phyloP scores from a whole-genome alignment of 2,888 invertebrate genomes.

The Synergus japonicus region DNA sequence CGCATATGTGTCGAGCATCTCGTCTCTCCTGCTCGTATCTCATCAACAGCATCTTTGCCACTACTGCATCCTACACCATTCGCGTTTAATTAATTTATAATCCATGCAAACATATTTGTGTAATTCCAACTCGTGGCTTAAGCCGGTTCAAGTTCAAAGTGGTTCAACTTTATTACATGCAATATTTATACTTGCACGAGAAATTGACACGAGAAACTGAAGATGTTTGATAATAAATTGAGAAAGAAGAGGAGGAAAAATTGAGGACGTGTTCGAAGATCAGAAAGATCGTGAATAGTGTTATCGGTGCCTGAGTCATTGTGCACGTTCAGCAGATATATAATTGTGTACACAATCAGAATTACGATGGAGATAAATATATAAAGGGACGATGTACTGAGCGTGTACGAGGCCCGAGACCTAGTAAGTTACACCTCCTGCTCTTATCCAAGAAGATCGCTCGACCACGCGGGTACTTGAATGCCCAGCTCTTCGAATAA shows the following conservation, averaged over 20 bases:
- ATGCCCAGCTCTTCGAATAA: slow-evolving; percentile 72
- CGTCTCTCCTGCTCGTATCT: slow-evolving; percentile 25
- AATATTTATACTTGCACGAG: neutral
- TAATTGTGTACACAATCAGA: slow-evolving; percentile 42
- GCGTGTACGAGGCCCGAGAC: slow-evolving; percentile 59
- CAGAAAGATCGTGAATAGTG: neutral
- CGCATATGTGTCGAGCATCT: slow-evolving; percentile 28
- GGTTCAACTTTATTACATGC: neutral
- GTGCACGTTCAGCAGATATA: slow-evolving; percentile 32
- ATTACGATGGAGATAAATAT: slow-evolving; percentile 53
- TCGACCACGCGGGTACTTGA: slow-evolving; percentile 69
- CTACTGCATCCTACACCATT: slow-evolving; percentile 11
- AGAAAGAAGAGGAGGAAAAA: neutral
- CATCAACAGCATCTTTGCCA: slow-evolving; percentile 20
- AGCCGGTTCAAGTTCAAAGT: neutral
- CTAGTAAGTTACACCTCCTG: slow-evolving; percentile 76
- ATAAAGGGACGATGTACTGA: slow-evolving; percentile 65
- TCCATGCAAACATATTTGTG: slow-evolving; percentile 9
- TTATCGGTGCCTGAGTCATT: slow-evolving; percentile 31
- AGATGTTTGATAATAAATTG: slow-evolving; percentile 8
- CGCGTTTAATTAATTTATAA: slow-evolving; percentile 28
- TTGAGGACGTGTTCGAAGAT: slow-evolving; percentile 13
- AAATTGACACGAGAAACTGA: neutral
- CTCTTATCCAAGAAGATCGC: slow-evolving; percentile 74
- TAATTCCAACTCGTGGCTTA: neutral